A percentile compares a stretch with the other conserved stretches of the same genome.
These are phyloP conservation scores for Pungitius pungitius DNA, from an alignment of 2,113 vertebrate species.

Conservation along the genomic window DNA sequence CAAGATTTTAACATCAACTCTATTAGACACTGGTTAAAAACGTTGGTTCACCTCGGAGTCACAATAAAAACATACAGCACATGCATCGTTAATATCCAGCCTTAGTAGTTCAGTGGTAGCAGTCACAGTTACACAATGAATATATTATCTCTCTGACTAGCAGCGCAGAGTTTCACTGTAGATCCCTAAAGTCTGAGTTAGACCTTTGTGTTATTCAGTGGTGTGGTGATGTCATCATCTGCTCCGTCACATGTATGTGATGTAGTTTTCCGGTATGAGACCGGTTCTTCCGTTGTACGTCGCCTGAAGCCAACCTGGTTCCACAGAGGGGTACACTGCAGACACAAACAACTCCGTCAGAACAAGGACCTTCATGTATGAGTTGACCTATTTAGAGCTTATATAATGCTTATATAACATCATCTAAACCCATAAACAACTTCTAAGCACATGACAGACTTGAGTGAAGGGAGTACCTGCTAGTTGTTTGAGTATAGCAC, in stretches of 20 bases:
- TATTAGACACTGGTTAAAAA: constrained; percentile 35
- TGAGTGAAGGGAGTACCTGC: not conserved
- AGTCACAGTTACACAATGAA: constrained; percentile 57
- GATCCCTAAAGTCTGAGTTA: constrained; percentile 12
- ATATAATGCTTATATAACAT: not conserved
- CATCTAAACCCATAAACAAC: not conserved
- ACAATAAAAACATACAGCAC: constrained; percentile 47
- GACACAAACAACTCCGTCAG: constrained; percentile 48
- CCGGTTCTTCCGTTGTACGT: constrained; percentile 95
- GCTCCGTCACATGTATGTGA: constrained; percentile 77
- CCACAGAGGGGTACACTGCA: constrained; percentile 93
- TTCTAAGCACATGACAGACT: not conserved
- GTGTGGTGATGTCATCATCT: constrained; percentile 12
- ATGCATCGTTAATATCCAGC: constrained; percentile 25
- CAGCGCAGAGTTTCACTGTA: constrained; percentile 36
- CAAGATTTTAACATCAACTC: constrained; percentile 24
- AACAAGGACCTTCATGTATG: not conserved
- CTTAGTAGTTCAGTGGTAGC: constrained; percentile 54
- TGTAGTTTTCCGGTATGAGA: constrained; percentile 96
- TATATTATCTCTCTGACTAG: constrained; percentile 45
- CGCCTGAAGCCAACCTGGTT: constrained; percentile 97
- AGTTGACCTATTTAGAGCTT: not conserved
- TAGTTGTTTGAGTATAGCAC: not conserved
- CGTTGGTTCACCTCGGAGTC: constrained; percentile 23
- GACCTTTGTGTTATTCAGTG: constrained; percentile 10